Evolutionary conservation across 2,797 vertebrate species (phyloP).

Genomic region (Zenarchopterus dispar): DNA sequence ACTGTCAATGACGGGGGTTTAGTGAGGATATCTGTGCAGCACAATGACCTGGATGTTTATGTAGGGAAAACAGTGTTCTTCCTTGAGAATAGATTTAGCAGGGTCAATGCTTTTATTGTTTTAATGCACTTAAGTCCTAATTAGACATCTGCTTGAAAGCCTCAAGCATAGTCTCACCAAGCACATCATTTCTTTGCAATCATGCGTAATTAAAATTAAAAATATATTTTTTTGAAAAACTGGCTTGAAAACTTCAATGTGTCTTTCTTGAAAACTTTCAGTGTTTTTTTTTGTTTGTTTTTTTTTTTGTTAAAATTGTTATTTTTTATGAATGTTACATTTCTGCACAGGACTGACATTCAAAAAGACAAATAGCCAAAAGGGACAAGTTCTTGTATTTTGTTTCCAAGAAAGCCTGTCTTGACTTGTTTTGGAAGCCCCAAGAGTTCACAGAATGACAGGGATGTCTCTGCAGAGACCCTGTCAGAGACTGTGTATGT

Average conservation of each 20-base stretch:
- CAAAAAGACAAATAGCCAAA: slow-evolving; percentile 59
- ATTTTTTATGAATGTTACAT: slow-evolving; percentile 57
- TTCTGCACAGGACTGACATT: slow-evolving; percentile 46
- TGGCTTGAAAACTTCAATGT: slow-evolving; percentile 26
- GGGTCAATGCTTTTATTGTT: slow-evolving; percentile 64
- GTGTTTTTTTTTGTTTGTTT: slow-evolving; percentile 13
- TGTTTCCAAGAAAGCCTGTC: slow-evolving; percentile 54
- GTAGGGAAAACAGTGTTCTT: neutral
- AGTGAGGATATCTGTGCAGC: too few species aligned
- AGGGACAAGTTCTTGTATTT: slow-evolving; percentile 72
- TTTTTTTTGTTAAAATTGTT: slow-evolving; percentile 6
- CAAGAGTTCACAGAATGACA: slow-evolving; percentile 66
- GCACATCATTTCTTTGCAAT: slow-evolving; percentile 2
- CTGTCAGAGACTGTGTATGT: slow-evolving; percentile 39
- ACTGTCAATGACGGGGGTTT: too few species aligned
- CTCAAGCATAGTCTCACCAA: slow-evolving; percentile 48
- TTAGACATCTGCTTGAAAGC: slow-evolving; percentile 62
- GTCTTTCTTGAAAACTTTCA: slow-evolving; percentile 21
- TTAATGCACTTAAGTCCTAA: slow-evolving; percentile 70
- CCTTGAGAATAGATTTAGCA: slow-evolving; percentile 15
- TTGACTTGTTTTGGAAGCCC: slow-evolving; percentile 63
- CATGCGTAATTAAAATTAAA: neutral
- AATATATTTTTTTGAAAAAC: slow-evolving; percentile 54
- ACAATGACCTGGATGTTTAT: slow-evolving; percentile 6
- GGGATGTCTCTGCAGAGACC: slow-evolving; percentile 52